Base-by-base conservation (phyloP, 2,797 vertebrate genomes). In the Morelia viridis region DNA sequence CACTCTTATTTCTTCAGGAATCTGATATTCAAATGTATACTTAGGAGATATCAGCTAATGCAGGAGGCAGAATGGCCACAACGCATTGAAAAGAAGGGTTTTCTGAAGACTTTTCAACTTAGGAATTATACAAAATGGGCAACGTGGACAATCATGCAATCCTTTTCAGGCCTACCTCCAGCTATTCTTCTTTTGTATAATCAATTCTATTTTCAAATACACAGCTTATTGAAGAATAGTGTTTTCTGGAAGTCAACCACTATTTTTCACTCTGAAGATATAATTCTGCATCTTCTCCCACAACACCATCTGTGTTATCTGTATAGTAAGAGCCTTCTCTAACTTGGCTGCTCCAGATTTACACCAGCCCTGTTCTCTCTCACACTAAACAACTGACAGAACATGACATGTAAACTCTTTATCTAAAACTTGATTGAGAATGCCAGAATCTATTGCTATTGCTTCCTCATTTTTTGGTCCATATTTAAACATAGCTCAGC, bases 171-270 rank as follows among this genome's bases (percentile, higher is more conserved):
- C 35, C 24, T 46, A 46, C 53, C 94, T 94, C 89, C 92, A 90
- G 19, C 89, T 85, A 89, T 93, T 91, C 53, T 56, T 93, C 88
- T 85, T 62, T 7, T 87, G 94, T 91, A 95, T 28, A 94, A 76
- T 93, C 88, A 93, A 94, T 88, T 93, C 65, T 88, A 89, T 92
- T 91, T 95, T 85, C 85, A 90, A 86, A 94, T 94, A 94, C 94
- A 83, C 85, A 89, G 93, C 89, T 94, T 96, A 92, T 94, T 93
- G 93, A 80, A 94, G 91, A 92, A 89, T 89, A 92, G 94, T 88
- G 90, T 93, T 96, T 94, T 94, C 94, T 62, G 88, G 92, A 94
- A 95, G 94, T 91, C 85, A 92, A 61, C 95, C 95, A 96, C 94
- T 94, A 89, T 89, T 95, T 88, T 19, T 31, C 93, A 92, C 89